Evolutionary conservation across 2,888 invertebrate species (phyloP).

Genomic region (Philhelius pedissequus): DNA sequence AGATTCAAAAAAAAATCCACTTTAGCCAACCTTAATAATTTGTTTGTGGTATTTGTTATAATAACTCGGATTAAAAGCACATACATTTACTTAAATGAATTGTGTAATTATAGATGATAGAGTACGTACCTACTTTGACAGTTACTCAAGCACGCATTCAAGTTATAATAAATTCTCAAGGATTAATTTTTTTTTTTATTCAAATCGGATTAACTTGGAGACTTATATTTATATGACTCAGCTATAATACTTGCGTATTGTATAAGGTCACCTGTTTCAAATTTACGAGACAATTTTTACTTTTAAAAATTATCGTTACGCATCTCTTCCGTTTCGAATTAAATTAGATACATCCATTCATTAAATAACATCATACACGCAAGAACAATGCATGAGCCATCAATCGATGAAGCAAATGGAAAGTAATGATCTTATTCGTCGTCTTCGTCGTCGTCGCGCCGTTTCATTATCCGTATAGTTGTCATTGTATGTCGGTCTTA

Average conservation of each 20-base stretch:
- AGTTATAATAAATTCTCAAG: background rate
- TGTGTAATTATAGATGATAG: conserved; percentile 45
- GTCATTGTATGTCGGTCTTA: conserved; percentile 46
- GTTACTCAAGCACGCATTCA: conserved; percentile 6
- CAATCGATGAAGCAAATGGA: conserved; percentile 46
- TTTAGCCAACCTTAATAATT: background rate
- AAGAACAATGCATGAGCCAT: conserved; percentile 52
- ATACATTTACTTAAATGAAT: conserved; percentile 12
- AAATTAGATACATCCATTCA: background rate
- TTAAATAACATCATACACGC: conserved; percentile 2
- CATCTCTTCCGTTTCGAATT: background rate
- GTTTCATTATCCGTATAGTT: background rate
- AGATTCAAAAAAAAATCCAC: conserved; percentile 11
- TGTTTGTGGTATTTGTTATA: background rate
- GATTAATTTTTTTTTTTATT: background rate
- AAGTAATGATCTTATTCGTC: conserved; percentile 44
- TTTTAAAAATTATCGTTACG: background rate
- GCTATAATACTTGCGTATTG: background rate
- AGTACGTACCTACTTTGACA: conserved; percentile 16
- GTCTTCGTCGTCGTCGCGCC: background rate
- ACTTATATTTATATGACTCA: background rate
- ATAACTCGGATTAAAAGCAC: conserved; percentile 39
- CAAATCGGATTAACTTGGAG: conserved; percentile 2
- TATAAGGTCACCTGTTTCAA: background rate
- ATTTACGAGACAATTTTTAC: background rate